Evolutionary conservation across 2,113 vertebrate species (phyloP), one percentile per base, ranked within the genome.

Genomic region (Pterocles burchelli): DNA sequence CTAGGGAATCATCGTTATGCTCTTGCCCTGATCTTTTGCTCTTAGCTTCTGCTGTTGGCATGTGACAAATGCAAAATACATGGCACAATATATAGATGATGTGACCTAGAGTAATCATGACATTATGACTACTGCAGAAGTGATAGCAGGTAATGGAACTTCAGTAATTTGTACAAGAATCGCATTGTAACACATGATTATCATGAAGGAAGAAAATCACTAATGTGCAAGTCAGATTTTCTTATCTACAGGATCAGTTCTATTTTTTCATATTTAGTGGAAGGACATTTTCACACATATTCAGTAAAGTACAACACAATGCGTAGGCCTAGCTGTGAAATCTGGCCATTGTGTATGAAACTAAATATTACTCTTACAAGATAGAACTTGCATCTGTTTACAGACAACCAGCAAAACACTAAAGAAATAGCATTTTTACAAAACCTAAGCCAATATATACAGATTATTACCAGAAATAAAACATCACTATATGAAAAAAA

Each of bases 301-400:
- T 93, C 43, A 45, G 38, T 70, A 19, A 93, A 88, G 55, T 12
- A 76, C 82, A 93, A 77, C 51, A 72, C 6, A 49, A 54, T 49
- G 57, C 3, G 58, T 95, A 88, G 89, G 81, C 73, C 28, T 85
- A 83, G 85, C 71, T 96, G 81, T 83, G 87, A 95, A 96, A 93
- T 94, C 81, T 91, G 87, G 46, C 41, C 74, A 93, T 91, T 94
- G 82, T 88, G 33, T 31, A 67, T 29, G 75, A 88, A 87, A 80
- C 26, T 51, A 80, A 95, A 80, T 83, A 70, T 85, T 90, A 82
- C n/a, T 80, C 75, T 88, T 59, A 77, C 11, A 90, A 77, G 63
- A 72, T 0, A 88, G 43, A 79, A 33, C 28, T 84, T 95, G 80
- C 10, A 85, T 91, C 85, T 90, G 17, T 74, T 93, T 6, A 8